Conservation (phyloP, 2,113 vertebrate species). For the Psittacula cyanocephala region DNA sequence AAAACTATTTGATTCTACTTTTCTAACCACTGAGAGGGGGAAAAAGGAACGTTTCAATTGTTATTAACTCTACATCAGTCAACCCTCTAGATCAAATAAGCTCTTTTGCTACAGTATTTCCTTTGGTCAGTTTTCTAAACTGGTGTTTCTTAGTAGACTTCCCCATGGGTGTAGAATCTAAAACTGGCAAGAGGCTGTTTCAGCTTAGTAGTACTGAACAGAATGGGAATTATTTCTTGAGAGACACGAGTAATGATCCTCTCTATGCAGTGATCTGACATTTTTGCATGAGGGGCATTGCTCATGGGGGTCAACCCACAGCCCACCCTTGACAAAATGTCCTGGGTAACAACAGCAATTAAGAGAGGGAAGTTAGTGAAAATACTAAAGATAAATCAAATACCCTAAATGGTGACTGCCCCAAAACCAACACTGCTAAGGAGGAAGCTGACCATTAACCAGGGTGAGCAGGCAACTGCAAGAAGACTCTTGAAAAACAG, state of each 20-base stretch:
- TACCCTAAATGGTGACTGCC: neutral
- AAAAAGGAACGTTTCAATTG: neutral
- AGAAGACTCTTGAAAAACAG: neutral
- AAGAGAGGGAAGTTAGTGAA: neutral
- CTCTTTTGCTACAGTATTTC: neutral
- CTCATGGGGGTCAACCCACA: neutral
- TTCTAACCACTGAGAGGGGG: accelerated
- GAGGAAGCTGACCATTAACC: neutral
- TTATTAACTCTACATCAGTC: neutral
- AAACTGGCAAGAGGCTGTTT: neutral
- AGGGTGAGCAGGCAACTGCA: neutral
- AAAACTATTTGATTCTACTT: neutral
- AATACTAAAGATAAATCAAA: neutral
- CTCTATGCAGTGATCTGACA: neutral
- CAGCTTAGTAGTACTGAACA: neutral
- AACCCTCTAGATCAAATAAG: neutral
- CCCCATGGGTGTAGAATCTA: neutral
- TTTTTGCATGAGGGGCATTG: neutral
- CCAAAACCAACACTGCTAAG: neutral
- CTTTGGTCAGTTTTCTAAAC: neutral
- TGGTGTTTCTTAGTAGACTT: neutral
- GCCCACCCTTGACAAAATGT: neutral
- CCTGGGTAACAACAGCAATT: neutral
- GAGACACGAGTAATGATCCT: accelerated
- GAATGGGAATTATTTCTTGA: neutral